Base-by-base conservation (phyloP, 2,797 vertebrate species). In the Tapirus indicus region DNA sequence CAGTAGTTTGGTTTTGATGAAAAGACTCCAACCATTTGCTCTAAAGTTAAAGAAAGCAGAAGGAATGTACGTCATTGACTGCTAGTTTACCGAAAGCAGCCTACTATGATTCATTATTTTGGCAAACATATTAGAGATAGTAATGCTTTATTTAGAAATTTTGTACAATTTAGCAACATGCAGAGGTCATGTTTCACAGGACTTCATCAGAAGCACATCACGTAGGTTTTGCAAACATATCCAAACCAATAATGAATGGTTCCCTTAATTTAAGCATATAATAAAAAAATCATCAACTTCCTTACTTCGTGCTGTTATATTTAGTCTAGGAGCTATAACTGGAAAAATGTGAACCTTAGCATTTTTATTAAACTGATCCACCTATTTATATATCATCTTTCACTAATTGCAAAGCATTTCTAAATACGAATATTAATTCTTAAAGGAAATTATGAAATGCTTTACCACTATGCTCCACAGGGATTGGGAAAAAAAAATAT, bases 101-200 rank as follows among this genome's bases (percentile, higher is more conserved):
- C 92, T 47, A 4, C 90, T 72, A 2, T 97, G 97, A 98, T 91
- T 98, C 97, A 98, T 94, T 87, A 84, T 86, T 97, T 23, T 97
- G 97, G 97, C 97, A 97, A 96, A 91, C 68, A 21, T 38, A 49
- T 47, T 41, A 21, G 82, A 94, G 94, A 97, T 89, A 95, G 91
- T 86, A 93, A 97, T 94, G 96, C 93, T 98, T 96, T 97, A 97
- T 95, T 98, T 97, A 97, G 92, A 96, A 88, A 78, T 96, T 97
- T 62, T 77, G 74, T 80, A 75, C 49, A 83, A 32, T 89, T 96
- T 88, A 94, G 95, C 88, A 97, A 96, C 72, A 68, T 49, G 13
- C 96, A 84, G 88, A 71, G 47, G 85, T 78, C 72, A 60, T 66
- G 60, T 78, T 75, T 96, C 95, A 96, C 68, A 92, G 69, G 64